These are phyloP conservation scores for Dascillus cervinus DNA, from an alignment of 2,888 invertebrate genomes.

Conservation along the genomic window DNA sequence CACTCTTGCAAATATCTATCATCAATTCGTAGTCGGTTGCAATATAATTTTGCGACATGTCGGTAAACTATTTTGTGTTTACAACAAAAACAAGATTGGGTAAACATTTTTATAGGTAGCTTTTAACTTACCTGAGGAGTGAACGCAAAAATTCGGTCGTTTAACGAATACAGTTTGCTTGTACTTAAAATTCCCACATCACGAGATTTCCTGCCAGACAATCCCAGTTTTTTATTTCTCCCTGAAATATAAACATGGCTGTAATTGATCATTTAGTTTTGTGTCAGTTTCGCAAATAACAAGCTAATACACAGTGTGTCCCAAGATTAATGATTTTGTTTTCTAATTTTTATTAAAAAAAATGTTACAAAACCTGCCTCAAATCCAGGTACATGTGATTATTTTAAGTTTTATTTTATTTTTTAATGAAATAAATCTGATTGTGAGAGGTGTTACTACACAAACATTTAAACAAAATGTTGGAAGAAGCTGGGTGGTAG, in stretches of 20 bases:
- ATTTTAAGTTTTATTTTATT: no score
- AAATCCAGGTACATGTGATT: no score
- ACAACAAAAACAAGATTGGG: slow-evolving; percentile 12
- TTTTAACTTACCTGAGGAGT: slow-evolving; percentile 82
- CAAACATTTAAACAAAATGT: no score
- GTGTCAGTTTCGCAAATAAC: no score
- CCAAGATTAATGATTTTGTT: no score
- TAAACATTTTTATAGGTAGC: slow-evolving; percentile 9
- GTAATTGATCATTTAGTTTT: no score
- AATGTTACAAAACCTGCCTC: no score
- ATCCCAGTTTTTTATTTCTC: slow-evolving; percentile 82
- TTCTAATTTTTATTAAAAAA: no score
- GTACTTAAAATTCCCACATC: slow-evolving; percentile 97
- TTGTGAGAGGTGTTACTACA: no score
- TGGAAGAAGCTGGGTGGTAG: no score
- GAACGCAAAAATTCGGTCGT: slow-evolving; percentile 95
- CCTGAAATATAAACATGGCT: slow-evolving; percentile 63
- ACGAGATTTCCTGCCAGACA: slow-evolving; percentile 91
- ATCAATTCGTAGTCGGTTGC: slow-evolving; percentile 96
- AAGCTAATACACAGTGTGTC: no score
- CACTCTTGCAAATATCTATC: slow-evolving; percentile 95
- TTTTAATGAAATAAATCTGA: no score
- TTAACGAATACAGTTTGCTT: slow-evolving; percentile 92
- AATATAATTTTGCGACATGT: slow-evolving; percentile 96
- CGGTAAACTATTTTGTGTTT: slow-evolving; percentile 73